These are phyloP conservation scores for Grantiella picta DNA, from an alignment of 2,113 vertebrate species.

Conservation along the genomic window DNA sequence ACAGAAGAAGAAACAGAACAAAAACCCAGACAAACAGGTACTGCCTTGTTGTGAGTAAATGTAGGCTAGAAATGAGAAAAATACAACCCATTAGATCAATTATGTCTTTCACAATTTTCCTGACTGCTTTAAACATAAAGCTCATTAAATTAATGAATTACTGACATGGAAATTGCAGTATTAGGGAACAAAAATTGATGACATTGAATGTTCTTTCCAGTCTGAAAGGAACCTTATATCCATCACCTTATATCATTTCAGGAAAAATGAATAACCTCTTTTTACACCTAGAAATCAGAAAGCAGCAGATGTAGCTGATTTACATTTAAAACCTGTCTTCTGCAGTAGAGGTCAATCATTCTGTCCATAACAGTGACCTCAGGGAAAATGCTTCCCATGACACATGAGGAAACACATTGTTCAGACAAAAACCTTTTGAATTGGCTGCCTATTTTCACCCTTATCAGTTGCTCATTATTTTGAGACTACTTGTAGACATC, in stretches of 20 bases:
- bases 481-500: background rate
- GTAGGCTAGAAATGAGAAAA: background rate
- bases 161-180: background rate
- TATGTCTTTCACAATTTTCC: background rate
- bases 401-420: background rate
- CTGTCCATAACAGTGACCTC: background rate
- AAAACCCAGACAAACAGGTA: background rate
- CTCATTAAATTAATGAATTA: background rate
- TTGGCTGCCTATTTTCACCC: background rate
- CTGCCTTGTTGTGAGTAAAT: background rate
- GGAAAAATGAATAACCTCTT: background rate
- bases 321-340: background rate
- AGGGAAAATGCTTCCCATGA: background rate
- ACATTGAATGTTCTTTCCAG: background rate
- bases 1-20: background rate
- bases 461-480: conserved; percentile 46
- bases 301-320: background rate
- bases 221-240: background rate
- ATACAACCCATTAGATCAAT: background rate
- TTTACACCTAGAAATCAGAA: background rate
- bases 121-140: background rate
- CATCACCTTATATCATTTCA: background rate
- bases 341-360: background rate
- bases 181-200: background rate
- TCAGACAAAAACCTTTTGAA: background rate